Evolutionary conservation across 2,113 vertebrate species (phyloP).

Genomic region (Halichoerus grypus): DNA sequence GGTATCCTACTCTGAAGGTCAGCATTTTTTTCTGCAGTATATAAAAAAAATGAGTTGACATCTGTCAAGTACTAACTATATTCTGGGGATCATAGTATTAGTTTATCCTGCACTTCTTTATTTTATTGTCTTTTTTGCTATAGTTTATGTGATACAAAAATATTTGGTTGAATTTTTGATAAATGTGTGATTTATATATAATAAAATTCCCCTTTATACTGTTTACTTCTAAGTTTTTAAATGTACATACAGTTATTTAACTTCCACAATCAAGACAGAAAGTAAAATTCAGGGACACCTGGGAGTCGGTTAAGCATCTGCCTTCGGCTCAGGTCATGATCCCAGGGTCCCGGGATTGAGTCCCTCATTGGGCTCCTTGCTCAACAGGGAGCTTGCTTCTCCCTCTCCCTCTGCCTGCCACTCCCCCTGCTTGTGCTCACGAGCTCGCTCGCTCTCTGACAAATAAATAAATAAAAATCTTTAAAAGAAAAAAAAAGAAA

Average conservation of each 20-base stretch:
- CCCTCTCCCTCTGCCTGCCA: too few species aligned
- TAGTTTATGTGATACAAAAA: neutral
- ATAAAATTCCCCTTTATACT: neutral
- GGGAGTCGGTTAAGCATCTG: too few species aligned
- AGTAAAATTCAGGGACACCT: neutral
- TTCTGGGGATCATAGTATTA: neutral
- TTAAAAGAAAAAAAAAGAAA: neutral
- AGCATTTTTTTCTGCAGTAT: neutral
- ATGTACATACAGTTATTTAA: neutral
- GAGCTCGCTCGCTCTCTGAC: too few species aligned
- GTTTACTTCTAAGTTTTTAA: neutral
- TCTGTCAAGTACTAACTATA: neutral
- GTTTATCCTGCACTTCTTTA: neutral
- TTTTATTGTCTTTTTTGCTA: neutral
- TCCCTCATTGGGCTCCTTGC: too few species aligned
- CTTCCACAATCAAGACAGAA: neutral
- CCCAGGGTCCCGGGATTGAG: too few species aligned
- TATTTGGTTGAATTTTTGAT: neutral
- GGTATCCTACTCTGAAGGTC: neutral
- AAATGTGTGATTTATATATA: neutral
- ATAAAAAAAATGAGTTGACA: neutral
- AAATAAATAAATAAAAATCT: too few species aligned
- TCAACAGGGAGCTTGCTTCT: too few species aligned
- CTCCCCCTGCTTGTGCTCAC: too few species aligned
- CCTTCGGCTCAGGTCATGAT: too few species aligned